Percentiles rank a stretch among this genome's conserved stretches.
Evolutionary conservation across 2,797 vertebrate genomes (phyloP).

Genomic region (Agapornis canus): DNA sequence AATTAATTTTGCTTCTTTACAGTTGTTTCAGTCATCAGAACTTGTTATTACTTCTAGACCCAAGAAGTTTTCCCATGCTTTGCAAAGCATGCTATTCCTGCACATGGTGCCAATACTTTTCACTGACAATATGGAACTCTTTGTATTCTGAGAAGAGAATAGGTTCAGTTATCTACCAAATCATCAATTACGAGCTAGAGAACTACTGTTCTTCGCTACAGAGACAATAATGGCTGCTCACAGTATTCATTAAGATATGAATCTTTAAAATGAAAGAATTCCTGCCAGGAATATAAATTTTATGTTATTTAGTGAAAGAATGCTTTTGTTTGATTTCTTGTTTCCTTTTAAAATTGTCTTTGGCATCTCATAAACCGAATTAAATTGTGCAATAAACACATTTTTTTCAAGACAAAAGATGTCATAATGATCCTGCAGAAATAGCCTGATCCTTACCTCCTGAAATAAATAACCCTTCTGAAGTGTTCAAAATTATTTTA

Average conservation of each 20-base stretch:
- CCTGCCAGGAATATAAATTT: background rate
- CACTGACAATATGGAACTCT: background rate
- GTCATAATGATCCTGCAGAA: background rate
- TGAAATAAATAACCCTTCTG: background rate
- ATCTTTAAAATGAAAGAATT: background rate
- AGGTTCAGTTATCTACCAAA: background rate
- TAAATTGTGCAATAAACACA: background rate
- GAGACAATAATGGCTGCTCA: background rate
- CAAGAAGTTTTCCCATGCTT: background rate
- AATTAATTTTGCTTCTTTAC: background rate
- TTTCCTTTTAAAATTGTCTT: background rate
- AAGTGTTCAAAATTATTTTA: background rate
- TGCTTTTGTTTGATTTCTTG: background rate
- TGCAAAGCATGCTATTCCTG: background rate
- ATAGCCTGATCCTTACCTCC: background rate
- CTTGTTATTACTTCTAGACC: background rate
- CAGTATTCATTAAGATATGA: background rate
- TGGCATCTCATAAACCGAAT: background rate
- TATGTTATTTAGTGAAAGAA: background rate
- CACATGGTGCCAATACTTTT: background rate
- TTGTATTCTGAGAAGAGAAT: background rate
- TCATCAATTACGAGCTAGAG: background rate
- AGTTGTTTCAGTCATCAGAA: background rate
- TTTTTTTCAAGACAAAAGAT: background rate
- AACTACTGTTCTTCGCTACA: background rate